Base-by-base conservation (phyloP, 53 echinoderm and acorn worm genomes). In the Mesocentrotus franciscanus region DNA sequence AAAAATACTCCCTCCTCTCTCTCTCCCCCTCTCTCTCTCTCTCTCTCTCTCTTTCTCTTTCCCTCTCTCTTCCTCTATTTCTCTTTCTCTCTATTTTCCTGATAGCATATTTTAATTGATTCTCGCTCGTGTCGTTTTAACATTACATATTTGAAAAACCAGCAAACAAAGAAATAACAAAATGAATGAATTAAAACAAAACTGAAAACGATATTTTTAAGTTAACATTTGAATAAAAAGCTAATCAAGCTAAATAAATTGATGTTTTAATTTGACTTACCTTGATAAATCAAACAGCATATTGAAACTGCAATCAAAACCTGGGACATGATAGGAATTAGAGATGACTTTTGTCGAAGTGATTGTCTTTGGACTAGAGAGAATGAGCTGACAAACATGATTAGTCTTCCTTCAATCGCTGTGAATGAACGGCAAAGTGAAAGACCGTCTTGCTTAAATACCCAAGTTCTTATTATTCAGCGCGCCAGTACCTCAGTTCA, bases 261-360 rank as follows among this genome's bases (percentile, higher is more conserved):
- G 4, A 85, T 85, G 58, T 0, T 87, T 57, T 27, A 8, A 14
- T 57, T 56, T 59, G 11, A 87, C 87, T 87, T 58, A 87, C 87
- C 87, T 56, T 87, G 87, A 87, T 87, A 57, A 58, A 57, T n/a
- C 34, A 87, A 58, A 87, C 57, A 87, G 87, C 87, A 87, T 58
- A 87, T 56, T n/a, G n/a, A 57, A n/a, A 87, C 59, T 87, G 39
- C 87, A 87, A 87, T 87, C 27, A 20, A 87, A 87, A 8, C 58
- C 58, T 87, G 87, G 27, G 87, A 87, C 87, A 87, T 87, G 87
- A 58, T 58, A 58, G 87, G 87, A 58, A 20, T 29, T n/a, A 87
- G 27, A 87, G 87, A 87, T n/a, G 57, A 27, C 11, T 57, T 87
- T 10, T 57, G 56, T 87, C 58, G 56, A 87, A 87, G n/a, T 26